These are phyloP conservation scores for Mus spicilegus DNA, from an alignment of 2,113 vertebrate species.

Conservation along the genomic window DNA sequence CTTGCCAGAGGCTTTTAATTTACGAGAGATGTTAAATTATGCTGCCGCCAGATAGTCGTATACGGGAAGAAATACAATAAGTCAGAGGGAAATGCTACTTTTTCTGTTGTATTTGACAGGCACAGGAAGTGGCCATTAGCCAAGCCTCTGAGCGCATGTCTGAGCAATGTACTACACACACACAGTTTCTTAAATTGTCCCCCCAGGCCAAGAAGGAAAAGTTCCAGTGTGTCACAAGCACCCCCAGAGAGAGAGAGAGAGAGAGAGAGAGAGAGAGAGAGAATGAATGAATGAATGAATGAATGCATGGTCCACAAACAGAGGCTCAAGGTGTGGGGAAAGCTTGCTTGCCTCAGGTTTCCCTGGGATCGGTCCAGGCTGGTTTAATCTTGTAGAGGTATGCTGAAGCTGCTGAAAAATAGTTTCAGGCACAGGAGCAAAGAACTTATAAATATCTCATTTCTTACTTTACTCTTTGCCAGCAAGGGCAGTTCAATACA, in stretches of 20 bases:
- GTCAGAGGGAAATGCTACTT: slow-evolving; percentile 56
- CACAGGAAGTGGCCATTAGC: slow-evolving; percentile 71
- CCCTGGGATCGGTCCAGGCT: not conserved
- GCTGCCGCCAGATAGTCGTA: slow-evolving; percentile 32
- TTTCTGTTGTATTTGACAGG: slow-evolving; percentile 67
- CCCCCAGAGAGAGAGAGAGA: not conserved
- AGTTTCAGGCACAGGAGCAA: not conserved
- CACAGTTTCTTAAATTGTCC: not conserved
- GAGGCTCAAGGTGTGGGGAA: fast-evolving
- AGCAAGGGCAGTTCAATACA: not conserved
- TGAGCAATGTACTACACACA: not conserved
- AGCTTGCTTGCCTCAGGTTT: not conserved
- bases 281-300: too few relatives aligned
- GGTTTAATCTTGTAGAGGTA: not conserved
- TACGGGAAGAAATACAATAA: slow-evolving; percentile 70
- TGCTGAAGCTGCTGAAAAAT: not conserved
- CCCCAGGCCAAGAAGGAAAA: not conserved
- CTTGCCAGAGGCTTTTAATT: slow-evolving; percentile 71
- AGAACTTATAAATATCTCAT: not conserved
- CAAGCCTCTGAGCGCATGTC: slow-evolving; percentile 29
- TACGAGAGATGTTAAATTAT: slow-evolving; percentile 57
- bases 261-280: not conserved
- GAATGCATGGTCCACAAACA: not conserved
- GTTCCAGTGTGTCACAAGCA: not conserved
- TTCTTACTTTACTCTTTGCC: not conserved